These are phyloP conservation scores for Salvelinus sp. DNA, from an alignment of 2,113 vertebrate genomes.

Conservation along the genomic window DNA sequence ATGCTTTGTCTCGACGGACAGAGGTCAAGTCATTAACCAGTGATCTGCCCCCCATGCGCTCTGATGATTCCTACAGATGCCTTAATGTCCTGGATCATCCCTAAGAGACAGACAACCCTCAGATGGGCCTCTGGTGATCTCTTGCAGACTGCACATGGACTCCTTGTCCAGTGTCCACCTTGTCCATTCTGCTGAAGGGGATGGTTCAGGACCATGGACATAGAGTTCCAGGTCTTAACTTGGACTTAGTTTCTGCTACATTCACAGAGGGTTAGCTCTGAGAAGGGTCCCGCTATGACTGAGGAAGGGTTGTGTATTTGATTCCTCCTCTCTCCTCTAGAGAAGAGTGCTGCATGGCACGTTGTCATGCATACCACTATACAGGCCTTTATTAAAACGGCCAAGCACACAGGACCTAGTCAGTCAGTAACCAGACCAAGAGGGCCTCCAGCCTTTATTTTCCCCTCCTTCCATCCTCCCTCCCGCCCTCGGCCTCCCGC, in stretches of 20 bases:
- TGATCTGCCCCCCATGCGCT: slow-evolving; percentile 20
- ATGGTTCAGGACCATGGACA: neutral
- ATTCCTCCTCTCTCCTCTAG: slow-evolving; percentile 34
- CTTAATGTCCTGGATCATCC: neutral
- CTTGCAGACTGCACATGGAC: too few relatives aligned
- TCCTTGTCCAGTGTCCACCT: neutral
- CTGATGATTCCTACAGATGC: slow-evolving; percentile 5
- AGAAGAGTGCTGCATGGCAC: slow-evolving; percentile 16
- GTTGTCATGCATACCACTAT: slow-evolving; percentile 43
- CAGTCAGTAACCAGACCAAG: slow-evolving; percentile 43
- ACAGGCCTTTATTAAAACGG: slow-evolving; percentile 61
- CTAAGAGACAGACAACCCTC: neutral
- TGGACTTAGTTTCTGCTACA: neutral
- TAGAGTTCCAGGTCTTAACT: neutral
- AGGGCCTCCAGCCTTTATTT: slow-evolving; percentile 16
- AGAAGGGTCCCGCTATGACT: neutral
- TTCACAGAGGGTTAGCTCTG: neutral
- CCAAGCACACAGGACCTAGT: slow-evolving; percentile 59
- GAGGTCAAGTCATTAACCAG: slow-evolving; percentile 66
- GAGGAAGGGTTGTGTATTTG: neutral
- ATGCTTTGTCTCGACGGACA: slow-evolving; percentile 70
- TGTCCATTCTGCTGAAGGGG: neutral
- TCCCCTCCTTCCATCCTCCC: neutral
- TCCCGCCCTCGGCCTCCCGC: slow-evolving; percentile 20
- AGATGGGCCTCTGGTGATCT: neutral